Evolutionary conservation across 2,888 invertebrate genomes (phyloP), one percentile per base, ranked within the genome.

Genomic region (Lymantria dispar): DNA sequence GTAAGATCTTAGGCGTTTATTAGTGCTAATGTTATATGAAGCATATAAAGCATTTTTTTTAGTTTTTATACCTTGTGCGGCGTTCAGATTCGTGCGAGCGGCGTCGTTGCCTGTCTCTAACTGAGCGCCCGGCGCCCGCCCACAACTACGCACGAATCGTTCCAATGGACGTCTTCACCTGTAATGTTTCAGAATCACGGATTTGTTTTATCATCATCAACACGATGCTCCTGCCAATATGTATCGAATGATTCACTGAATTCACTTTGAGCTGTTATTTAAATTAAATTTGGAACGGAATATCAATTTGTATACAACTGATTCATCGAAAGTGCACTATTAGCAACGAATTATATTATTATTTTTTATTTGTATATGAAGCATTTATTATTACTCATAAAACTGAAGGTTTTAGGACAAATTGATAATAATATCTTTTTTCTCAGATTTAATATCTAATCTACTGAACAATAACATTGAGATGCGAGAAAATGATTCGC

Each of bases 11-110:
- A 83, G 85, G 89, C 87, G 66, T 86, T 85, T 85, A 87, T 88
- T 87, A 88, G 86, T 86, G 85, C 77, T 74, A 65, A 74, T 79
- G 83, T 84, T 85, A 85, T 75, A 75, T 80, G 81, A 87, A 87
- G 87, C 87, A 48, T 70, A 68, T 68, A 71, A 66, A 65, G 67
- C 67, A 45, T 52, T 61, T 54, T 60, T 71, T 75, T 71, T 70
- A 69, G 62, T 64, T 64, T 72, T 62, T 68, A 70, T 90, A 90
- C 90, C 91, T 91, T 89, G 83, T 87, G 87, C 87, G 87, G 89
- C 90, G 83, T 72, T 82, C 80, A 76, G 83, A 71, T 83, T 90
- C 91, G 91, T 91, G 90, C 87, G 90, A 89, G 87, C 87, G 87
- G 88, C 85, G 80, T 77, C 83, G 79, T 66, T 73, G 90, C 90